Percentiles rank a stretch among this genome's conserved stretches.
Evolutionary conservation across 1,140 invertebrate genomes (phyloP).

Genomic region (Euura lappo): DNA sequence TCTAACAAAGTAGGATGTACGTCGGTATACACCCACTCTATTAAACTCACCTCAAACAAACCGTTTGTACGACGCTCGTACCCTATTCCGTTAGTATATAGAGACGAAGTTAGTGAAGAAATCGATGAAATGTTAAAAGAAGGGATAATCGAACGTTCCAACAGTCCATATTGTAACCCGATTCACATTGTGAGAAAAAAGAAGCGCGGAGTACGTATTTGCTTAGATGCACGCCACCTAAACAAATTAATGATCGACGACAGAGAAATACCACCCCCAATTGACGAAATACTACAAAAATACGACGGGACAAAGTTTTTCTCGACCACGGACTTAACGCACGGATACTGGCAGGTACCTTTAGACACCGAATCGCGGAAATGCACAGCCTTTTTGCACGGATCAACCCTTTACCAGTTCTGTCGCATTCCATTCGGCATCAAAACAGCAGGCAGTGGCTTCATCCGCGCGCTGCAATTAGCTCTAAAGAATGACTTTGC

Average conservation of each 20-base stretch:
- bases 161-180: constrained; percentile 42
- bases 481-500: constrained; percentile 15
- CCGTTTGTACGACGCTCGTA: no score
- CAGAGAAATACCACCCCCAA: constrained; percentile 25
- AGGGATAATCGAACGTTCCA: constrained; percentile 33
- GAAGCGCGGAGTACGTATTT: constrained; percentile 36
- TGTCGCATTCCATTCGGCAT: constrained; percentile 42
- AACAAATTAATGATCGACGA: constrained; percentile 38
- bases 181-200: constrained; percentile 34
- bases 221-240: constrained; percentile 43
- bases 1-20: no score
- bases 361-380: constrained; percentile 30
- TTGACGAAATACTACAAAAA: constrained; percentile 35
- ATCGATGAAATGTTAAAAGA: constrained; percentile 22
- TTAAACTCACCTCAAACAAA: no score
- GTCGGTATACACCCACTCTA: no score
- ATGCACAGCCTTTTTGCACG: constrained; percentile 42
- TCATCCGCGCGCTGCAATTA: constrained; percentile 27
- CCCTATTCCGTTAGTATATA: no score
- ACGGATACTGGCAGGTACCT: constrained; percentile 48
- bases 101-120: constrained; percentile 9
- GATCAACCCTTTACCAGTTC: constrained; percentile 40
- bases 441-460: no score
- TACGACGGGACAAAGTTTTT: constrained; percentile 36
- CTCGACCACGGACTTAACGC: constrained; percentile 39